A percentile compares a stretch with the other conserved stretches of the same genome.
Evolutionary conservation across 2,888 invertebrate genomes (phyloP).

Genomic region (Drosophila mulleri): DNA sequence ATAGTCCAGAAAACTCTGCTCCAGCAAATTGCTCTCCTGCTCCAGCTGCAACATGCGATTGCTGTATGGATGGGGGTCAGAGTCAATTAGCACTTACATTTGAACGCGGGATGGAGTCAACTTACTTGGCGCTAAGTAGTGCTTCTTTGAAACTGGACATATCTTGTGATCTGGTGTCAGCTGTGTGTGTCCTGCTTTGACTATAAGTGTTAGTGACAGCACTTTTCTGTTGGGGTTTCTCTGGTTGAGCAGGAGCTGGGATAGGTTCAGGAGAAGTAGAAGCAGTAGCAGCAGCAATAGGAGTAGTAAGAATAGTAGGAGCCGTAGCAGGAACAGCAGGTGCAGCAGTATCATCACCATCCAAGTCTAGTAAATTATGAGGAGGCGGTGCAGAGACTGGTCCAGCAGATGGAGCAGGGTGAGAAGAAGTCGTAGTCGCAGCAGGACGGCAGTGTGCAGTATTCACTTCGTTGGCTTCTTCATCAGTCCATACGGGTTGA

Average conservation of each 20-base stretch:
- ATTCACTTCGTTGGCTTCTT: not conserved
- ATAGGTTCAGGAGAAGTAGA: not conserved
- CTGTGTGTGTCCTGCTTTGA: not conserved
- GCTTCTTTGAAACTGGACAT: constrained; percentile 55
- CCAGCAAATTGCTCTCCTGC: constrained; percentile 82
- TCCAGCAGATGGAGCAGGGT: not conserved
- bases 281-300: too few relatives aligned
- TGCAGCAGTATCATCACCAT: too few relatives aligned
- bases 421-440: not conserved
- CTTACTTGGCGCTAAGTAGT: constrained; percentile 60
- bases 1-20: constrained; percentile 80
- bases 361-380: not conserved
- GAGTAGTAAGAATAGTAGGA: not conserved
- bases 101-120: not conserved
- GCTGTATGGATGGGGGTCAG: constrained; percentile 45
- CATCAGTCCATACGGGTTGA: constrained; percentile 46
- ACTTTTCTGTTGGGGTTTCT: constrained; percentile 16
- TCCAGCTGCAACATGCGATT: constrained; percentile 82
- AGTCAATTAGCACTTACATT: not conserved
- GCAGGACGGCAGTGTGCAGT: not conserved
- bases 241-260: not conserved
- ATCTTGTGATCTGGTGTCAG: not conserved
- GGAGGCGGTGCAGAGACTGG: not conserved
- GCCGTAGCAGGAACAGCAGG: too few relatives aligned
- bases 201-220: constrained; percentile 49